Percentiles rank a stretch among this genome's conserved stretches.
Evolutionary conservation across 1,140 invertebrate genomes (phyloP).

Genomic region (Batillaria attramentaria): DNA sequence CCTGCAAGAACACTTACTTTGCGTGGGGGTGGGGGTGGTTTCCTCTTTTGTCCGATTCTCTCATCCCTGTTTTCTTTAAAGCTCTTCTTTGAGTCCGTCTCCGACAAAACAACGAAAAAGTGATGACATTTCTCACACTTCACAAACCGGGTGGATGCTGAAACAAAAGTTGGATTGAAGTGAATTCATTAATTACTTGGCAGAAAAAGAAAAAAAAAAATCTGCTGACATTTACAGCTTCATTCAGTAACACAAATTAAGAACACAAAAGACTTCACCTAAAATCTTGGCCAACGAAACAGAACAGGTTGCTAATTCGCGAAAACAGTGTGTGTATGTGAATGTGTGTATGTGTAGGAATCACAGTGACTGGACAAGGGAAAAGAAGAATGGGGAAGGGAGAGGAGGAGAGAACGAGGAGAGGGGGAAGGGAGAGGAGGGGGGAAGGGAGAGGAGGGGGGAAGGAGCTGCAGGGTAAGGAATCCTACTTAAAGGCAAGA

Average conservation of each 20-base stretch:
- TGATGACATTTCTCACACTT: conserved; percentile 99
- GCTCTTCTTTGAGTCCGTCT: conserved; percentile 86
- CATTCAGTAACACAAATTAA: not conserved
- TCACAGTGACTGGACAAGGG: too few relatives aligned
- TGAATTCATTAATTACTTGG: not conserved
- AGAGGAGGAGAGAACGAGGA: too few relatives aligned
- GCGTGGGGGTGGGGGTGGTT: conserved; percentile 90
- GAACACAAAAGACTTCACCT: too few relatives aligned
- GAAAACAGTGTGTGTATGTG: too few relatives aligned
- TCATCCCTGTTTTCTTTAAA: conserved; percentile 79
- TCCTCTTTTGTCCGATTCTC: conserved; percentile 68
- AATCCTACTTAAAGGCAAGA: not conserved
- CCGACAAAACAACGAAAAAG: conserved; percentile 97
- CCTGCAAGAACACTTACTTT: too few relatives aligned
- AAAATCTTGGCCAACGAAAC: too few relatives aligned
- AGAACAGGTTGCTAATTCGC: too few relatives aligned
- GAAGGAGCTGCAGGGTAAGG: not conserved
- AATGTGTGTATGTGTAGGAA: too few relatives aligned
- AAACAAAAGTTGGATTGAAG: conserved; percentile 29
- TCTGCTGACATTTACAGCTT: not conserved
- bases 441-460: not conserved
- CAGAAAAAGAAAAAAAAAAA: not conserved
- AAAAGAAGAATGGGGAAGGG: too few relatives aligned
- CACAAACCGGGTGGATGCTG: conserved; percentile 91
- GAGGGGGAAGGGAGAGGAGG: not conserved